These are phyloP conservation scores for Dilophus febrilis DNA, from an alignment of 2,888 invertebrate genomes.

Conservation along the genomic window DNA sequence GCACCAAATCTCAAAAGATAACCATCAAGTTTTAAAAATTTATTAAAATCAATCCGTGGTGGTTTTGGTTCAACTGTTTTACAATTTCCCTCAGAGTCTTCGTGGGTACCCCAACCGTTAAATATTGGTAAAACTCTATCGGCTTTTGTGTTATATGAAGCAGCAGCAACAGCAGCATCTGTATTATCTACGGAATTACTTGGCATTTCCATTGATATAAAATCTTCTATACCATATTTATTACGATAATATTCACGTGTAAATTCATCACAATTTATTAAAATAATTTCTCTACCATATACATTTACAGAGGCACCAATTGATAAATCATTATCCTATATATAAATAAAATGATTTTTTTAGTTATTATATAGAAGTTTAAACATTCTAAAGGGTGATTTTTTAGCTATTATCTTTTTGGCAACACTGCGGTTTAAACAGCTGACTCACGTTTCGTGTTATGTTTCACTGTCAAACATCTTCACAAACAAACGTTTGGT, in stretches of 20 bases:
- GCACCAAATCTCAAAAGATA: slow-evolving; percentile 62
- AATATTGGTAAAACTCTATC: slow-evolving; percentile 52
- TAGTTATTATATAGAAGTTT: too few relatives aligned
- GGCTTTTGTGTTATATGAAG: too few relatives aligned
- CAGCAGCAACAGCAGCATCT: not conserved
- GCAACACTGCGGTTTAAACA: too few relatives aligned
- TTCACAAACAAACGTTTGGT: too few relatives aligned
- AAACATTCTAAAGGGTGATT: too few relatives aligned
- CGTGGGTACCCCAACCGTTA: slow-evolving; percentile 80
- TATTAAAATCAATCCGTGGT: slow-evolving; percentile 58
- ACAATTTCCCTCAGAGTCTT: slow-evolving; percentile 80
- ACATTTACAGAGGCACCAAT: slow-evolving; percentile 69
- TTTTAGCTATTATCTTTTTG: too few relatives aligned
- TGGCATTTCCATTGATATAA: slow-evolving; percentile 19
- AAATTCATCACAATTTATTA: slow-evolving; percentile 71
- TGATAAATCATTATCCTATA: slow-evolving; percentile 42
- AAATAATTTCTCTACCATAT: slow-evolving; percentile 60
- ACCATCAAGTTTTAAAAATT: slow-evolving; percentile 66
- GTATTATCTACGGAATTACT: slow-evolving; percentile 12
- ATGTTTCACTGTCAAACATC: too few relatives aligned
- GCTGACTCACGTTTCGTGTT: too few relatives aligned
- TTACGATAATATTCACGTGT: slow-evolving; percentile 70
- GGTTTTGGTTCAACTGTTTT: slow-evolving; percentile 61
- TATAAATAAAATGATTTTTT: not conserved
- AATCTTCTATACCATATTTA: slow-evolving; percentile 31